Percentiles rank a stretch among this genome's conserved stretches.
These are phyloP conservation scores for Neolamprologus sp. DNA, from an alignment of 2,113 vertebrate species.

Conservation along the genomic window DNA sequence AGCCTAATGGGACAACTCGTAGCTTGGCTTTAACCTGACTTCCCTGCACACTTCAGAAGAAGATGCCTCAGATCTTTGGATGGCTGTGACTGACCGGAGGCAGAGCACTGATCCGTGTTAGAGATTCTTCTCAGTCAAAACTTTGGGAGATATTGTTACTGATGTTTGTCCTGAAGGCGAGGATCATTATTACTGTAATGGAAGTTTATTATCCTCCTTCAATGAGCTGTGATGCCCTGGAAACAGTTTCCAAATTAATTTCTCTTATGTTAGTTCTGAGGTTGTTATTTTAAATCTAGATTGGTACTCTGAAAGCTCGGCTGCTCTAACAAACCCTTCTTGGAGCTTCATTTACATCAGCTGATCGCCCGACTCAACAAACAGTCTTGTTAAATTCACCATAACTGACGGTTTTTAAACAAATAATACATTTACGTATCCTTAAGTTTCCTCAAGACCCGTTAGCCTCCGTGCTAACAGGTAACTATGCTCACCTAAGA, in stretches of 20 bases:
- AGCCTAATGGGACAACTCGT: background rate
- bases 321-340: background rate
- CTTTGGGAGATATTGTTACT: background rate
- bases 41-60: background rate
- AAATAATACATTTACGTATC: background rate
- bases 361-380: background rate
- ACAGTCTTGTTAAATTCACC: background rate
- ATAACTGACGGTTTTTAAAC: background rate
- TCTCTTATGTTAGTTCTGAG: background rate
- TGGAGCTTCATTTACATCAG: background rate
- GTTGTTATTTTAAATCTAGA: background rate
- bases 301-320: background rate
- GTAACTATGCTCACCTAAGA: background rate
- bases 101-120: background rate
- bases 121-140: background rate
- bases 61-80: background rate
- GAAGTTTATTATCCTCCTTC: background rate
- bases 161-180: background rate
- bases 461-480: background rate
- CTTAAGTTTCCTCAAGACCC: background rate
- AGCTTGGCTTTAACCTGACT: fast-evolving
- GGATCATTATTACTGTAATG: background rate
- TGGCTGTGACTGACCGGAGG: background rate
- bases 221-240: background rate
- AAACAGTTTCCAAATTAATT: background rate